Percentiles rank a stretch among this genome's conserved stretches.
These are phyloP conservation scores for Metridium senile DNA, from an alignment of 92 coral and sea anemone species.

Conservation along the genomic window DNA sequence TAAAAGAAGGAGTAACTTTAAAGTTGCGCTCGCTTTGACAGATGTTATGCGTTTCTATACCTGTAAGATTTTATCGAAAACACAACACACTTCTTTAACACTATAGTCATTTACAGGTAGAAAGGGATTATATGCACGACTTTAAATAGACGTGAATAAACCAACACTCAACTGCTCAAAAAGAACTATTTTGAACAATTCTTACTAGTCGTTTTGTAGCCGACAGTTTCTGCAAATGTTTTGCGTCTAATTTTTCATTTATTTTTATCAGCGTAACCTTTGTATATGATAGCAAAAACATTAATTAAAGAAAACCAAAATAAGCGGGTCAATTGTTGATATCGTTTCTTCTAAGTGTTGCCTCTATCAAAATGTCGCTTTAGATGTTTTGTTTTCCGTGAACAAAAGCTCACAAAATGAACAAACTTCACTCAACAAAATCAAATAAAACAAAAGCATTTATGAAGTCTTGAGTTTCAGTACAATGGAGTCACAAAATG, in stretches of 20 bases:
- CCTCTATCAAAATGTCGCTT: slow-evolving; percentile 3
- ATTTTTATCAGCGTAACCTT: too few relatives aligned
- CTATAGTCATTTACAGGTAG: neutral
- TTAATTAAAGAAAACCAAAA: too few relatives aligned
- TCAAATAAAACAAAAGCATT: slow-evolving; percentile 22
- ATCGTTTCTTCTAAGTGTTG: neutral
- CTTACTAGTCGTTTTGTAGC: too few relatives aligned
- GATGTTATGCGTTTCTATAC: slow-evolving; percentile 18
- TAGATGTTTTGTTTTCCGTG: slow-evolving; percentile 14
- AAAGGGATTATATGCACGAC: too few relatives aligned
- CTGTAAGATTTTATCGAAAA: neutral
- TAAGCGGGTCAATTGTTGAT: too few relatives aligned
- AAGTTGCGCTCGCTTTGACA: neutral
- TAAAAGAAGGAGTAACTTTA: neutral
- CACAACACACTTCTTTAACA: neutral
- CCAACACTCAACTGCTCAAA: too few relatives aligned
- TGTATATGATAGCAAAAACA: too few relatives aligned
- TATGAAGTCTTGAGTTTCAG: slow-evolving; percentile 17
- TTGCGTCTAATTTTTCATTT: too few relatives aligned
- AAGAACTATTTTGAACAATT: too few relatives aligned
- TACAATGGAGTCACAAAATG: slow-evolving; percentile 8
- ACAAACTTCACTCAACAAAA: slow-evolving; percentile 27
- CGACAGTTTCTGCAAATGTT: too few relatives aligned
- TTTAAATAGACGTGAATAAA: too few relatives aligned
- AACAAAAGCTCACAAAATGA: slow-evolving; percentile 27